Conservation (phyloP, 2,888 invertebrate genomes). For the Tinea trinotella region DNA sequence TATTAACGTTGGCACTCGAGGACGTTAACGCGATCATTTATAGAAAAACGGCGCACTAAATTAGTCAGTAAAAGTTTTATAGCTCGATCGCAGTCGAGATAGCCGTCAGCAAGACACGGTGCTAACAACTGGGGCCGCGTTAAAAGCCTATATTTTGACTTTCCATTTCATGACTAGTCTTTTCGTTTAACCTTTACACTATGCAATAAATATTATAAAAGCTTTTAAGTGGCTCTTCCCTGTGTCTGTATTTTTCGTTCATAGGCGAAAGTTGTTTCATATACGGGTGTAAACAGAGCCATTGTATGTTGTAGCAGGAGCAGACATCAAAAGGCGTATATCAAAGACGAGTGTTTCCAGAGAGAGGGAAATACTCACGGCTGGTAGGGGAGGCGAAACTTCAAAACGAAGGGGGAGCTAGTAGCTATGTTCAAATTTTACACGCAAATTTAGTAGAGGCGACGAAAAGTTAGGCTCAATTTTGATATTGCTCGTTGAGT, state of each 20-base stretch:
- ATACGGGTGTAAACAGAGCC: constrained; percentile 42
- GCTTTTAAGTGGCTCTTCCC: constrained; percentile 1
- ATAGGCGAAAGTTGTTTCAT: constrained; percentile 13
- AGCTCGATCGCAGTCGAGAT: constrained; percentile 34
- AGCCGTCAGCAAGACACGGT: constrained; percentile 20
- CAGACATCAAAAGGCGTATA: constrained; percentile 63
- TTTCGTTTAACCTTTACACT: constrained; percentile 1
- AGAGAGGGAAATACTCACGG: constrained; percentile 33
- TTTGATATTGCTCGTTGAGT: background rate
- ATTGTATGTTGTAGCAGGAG: constrained; percentile 48
- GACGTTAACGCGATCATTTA: background rate
- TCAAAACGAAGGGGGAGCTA: constrained; percentile 40
- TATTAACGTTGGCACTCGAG: background rate
- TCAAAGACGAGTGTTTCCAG: constrained; percentile 53
- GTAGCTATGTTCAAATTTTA: constrained; percentile 49
- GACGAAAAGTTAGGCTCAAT: constrained; percentile 14
- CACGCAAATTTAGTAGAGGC: constrained; percentile 29
- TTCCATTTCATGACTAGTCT: constrained; percentile 7
- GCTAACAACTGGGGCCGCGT: background rate
- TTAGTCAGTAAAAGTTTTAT: constrained; percentile 58
- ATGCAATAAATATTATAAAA: constrained; percentile 14
- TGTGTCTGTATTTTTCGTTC: background rate
- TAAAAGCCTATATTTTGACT: constrained; percentile 16
- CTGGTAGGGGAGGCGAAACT: constrained; percentile 24
- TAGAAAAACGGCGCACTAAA: constrained; percentile 37